Base-by-base conservation (phyloP, 2,888 invertebrate genomes). In the Nephrocerus scutellatus region DNA sequence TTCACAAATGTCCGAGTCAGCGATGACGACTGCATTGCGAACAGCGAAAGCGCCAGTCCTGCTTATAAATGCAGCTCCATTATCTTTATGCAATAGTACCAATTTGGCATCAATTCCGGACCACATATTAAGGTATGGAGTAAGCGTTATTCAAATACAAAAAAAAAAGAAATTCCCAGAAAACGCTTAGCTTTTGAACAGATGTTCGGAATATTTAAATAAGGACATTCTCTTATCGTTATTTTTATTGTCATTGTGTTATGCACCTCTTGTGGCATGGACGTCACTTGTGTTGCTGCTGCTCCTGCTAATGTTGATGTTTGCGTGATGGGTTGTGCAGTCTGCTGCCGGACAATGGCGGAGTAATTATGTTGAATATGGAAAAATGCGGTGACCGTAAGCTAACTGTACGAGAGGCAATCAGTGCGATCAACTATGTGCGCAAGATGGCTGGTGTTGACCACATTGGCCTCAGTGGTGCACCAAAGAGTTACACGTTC, bases 101-200 rank as follows among this genome's bases (percentile, higher is more conserved):
- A 76, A 89, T 55, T 89, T 91, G 66, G 65, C 67, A 14, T 56
- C 64, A 9, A 89, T 92, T 53, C 89, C 88, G 32, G 91, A 92
- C 67, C 86, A 89, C 59, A 76, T 86, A 42, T 74, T 87, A 49
- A 63, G 68, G 68, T 67, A 43, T 31, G 46, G n/a, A n/a, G n/a
- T n/a, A n/a, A n/a, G n/a, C n/a, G n/a, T n/a, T n/a, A n/a, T 25
- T n/a, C n/a, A n/a, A n/a, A n/a, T n/a, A n/a, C n/a, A n/a, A n/a
- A n/a, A n/a, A n/a, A n/a, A n/a, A n/a, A n/a, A n/a, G n/a, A n/a
- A n/a, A n/a, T n/a, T n/a, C n/a, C n/a, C n/a, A n/a, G n/a, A n/a
- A n/a, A n/a, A n/a, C n/a, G n/a, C n/a, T 24, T 23, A 23, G 10
- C 5, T 15, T 30, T n/a, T 29, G 10, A 10, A 4, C 14, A 5